Evolutionary conservation across 2,113 vertebrate species (phyloP).

Genomic region (Rhegmatorhina hoffmannsi): DNA sequence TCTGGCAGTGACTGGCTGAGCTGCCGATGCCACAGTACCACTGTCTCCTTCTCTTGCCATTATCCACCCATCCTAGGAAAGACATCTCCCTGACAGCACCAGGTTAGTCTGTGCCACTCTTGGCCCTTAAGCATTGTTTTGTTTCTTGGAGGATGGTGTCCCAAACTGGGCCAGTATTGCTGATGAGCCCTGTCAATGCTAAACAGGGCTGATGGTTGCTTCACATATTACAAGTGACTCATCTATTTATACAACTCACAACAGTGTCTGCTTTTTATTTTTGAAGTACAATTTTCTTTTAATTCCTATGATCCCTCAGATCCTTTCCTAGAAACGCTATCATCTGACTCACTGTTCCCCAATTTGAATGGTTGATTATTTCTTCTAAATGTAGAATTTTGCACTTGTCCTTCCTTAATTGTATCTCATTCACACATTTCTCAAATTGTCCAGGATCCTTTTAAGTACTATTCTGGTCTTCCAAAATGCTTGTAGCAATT

Average conservation of each 20-base stretch:
- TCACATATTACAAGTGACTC: not conserved
- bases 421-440: not conserved
- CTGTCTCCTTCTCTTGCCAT: accelerated
- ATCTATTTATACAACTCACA: not conserved
- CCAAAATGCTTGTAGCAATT: not conserved
- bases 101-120: not conserved
- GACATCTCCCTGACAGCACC: not conserved
- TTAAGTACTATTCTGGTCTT: not conserved
- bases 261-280: not conserved
- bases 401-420: not conserved
- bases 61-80: not conserved
- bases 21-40: accelerated
- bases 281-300: not conserved
- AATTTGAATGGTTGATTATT: not conserved
- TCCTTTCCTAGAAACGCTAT: not conserved
- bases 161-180: not conserved
- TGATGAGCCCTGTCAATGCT: not conserved
- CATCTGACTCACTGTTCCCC: not conserved
- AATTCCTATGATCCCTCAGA: not conserved
- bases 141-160: not conserved
- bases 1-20: not conserved
- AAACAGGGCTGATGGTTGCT: not conserved
- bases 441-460: not conserved
- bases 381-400: not conserved
- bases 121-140: not conserved